Conservation (phyloP, 2,113 vertebrate genomes). For the Ochotona princeps region DNA sequence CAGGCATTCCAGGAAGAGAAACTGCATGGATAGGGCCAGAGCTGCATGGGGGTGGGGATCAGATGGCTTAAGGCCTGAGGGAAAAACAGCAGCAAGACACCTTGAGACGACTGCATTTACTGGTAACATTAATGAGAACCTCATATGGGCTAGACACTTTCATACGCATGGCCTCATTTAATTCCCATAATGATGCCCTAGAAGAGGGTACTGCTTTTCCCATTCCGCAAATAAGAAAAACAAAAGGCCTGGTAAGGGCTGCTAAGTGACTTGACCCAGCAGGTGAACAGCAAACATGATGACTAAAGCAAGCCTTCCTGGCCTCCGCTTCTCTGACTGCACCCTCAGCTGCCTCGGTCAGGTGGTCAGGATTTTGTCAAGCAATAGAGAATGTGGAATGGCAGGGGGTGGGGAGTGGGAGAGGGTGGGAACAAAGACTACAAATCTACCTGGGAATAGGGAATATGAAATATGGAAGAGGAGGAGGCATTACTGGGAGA, state of each 20-base stretch:
- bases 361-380: not conserved
- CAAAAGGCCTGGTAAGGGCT: not conserved
- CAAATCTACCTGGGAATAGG: not conserved
- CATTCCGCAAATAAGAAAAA: constrained; percentile 36
- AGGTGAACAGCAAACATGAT: not conserved
- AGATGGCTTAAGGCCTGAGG: too few relatives aligned
- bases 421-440: not conserved
- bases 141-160: not conserved
- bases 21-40: not conserved
- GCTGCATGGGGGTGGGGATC: not conserved
- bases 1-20: not conserved
- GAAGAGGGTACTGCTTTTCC: not conserved
- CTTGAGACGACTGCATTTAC: not conserved
- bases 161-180: not conserved
- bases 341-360: not conserved
- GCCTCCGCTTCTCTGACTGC: not conserved
- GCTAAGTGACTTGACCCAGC: not conserved
- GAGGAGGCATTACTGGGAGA: not conserved
- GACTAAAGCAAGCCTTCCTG: not conserved
- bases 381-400: not conserved
- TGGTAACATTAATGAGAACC: constrained; percentile 1
- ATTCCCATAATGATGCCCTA: not conserved
- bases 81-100: not conserved
- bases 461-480: constrained; percentile 13
- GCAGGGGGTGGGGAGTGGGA: too few relatives aligned